These are phyloP conservation scores for Linurgus olivaceus DNA, from an alignment of 2,797 vertebrate species.

Conservation along the genomic window DNA sequence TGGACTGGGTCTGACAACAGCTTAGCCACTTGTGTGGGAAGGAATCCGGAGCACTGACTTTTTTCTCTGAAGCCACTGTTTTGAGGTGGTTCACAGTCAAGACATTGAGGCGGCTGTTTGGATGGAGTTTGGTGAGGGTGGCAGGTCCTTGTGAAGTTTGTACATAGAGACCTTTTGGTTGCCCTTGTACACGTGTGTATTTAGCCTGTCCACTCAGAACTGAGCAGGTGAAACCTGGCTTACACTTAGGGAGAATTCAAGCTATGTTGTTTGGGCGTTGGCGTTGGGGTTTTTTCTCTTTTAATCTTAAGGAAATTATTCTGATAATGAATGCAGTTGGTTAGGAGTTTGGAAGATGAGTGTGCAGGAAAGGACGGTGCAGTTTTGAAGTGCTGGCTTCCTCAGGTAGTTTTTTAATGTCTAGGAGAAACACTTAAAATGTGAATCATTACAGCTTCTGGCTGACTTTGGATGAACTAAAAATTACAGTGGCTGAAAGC, in stretches of 20 bases:
- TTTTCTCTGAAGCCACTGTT: background rate
- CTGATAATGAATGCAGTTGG: background rate
- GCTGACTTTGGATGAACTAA: slow-evolving; percentile 2
- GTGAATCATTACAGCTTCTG: slow-evolving; percentile 17
- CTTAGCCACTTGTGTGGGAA: background rate
- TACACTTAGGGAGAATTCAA: background rate
- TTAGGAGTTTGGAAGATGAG: background rate
- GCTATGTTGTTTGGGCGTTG: background rate
- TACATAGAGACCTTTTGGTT: background rate
- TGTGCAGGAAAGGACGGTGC: background rate
- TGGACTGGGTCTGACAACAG: background rate
- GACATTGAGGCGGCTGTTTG: background rate
- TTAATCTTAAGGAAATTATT: slow-evolving; percentile 17
- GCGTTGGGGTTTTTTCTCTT: background rate
- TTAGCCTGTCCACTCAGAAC: background rate
- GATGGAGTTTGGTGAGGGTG: background rate
- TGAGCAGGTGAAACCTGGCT: background rate
- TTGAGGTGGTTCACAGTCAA: background rate
- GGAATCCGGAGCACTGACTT: accelerated
- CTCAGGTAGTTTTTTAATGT: background rate
- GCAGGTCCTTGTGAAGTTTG: background rate
- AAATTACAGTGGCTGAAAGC: slow-evolving; percentile 21
- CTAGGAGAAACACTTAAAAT: background rate
- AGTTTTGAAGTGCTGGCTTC: background rate
- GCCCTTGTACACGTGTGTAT: background rate